Percentiles rank a stretch among this genome's conserved stretches.
These are phyloP conservation scores for Lasioglossum leucozonium DNA, from an alignment of 2,888 invertebrate species.

Conservation along the genomic window DNA sequence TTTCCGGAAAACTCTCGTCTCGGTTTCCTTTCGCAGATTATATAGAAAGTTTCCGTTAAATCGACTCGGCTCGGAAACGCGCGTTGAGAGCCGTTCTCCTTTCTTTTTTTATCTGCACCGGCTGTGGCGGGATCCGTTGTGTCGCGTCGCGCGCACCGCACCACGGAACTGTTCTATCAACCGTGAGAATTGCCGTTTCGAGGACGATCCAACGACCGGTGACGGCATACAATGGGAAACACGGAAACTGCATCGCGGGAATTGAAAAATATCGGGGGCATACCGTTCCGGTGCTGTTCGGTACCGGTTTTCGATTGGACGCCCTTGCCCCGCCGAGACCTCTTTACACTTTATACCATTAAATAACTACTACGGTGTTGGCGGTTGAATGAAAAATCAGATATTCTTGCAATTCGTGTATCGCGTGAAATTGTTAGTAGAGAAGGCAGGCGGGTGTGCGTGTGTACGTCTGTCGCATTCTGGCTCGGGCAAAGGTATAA, in stretches of 20 bases:
- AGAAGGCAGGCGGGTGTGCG: neutral
- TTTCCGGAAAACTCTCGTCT: slow-evolving; percentile 12
- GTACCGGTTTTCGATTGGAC: neutral
- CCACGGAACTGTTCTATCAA: slow-evolving; percentile 1
- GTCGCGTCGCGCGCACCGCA: neutral
- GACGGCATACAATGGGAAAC: slow-evolving; percentile 16
- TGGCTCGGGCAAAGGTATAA: slow-evolving; percentile 39
- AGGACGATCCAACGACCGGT: slow-evolving; percentile 8
- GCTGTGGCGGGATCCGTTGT: neutral
- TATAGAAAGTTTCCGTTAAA: slow-evolving; percentile 54
- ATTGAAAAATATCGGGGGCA: neutral
- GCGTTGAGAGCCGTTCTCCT: neutral
- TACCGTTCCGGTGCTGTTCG: neutral
- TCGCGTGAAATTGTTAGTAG: neutral
- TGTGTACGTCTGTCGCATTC: neutral
- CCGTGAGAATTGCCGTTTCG: slow-evolving; percentile 28
- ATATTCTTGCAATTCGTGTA: neutral
- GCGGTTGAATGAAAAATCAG: neutral
- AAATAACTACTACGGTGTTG: too few relatives aligned
- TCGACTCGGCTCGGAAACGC: slow-evolving; percentile 18
- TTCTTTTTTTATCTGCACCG: neutral
- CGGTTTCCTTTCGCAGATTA: slow-evolving; percentile 31
- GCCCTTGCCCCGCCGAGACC: neutral
- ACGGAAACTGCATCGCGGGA: neutral
- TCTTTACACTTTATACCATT: neutral